These are phyloP conservation scores for Tridacna crocea DNA, from an alignment of 2,888 invertebrate species.

Conservation along the genomic window DNA sequence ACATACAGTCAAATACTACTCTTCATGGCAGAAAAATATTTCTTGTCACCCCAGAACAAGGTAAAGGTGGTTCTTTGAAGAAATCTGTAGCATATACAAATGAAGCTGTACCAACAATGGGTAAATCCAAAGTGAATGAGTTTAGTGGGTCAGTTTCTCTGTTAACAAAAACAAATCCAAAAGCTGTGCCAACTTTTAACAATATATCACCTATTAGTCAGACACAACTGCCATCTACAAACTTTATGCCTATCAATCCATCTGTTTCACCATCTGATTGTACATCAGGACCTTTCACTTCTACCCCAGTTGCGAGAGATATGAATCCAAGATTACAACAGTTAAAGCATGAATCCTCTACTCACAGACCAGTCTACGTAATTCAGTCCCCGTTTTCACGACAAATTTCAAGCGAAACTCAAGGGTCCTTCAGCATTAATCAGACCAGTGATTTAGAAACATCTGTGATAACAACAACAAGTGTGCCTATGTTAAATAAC, in stretches of 20 bases:
- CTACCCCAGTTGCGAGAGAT: slow-evolving; percentile 49
- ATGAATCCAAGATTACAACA: slow-evolving; percentile 40
- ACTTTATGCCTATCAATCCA: slow-evolving; percentile 40
- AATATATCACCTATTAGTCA: slow-evolving; percentile 59
- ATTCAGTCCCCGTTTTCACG: slow-evolving; percentile 56
- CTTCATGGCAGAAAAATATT: slow-evolving; percentile 53
- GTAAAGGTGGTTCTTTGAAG: slow-evolving; percentile 27
- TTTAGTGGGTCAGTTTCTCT: slow-evolving; percentile 26
- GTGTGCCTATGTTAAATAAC: slow-evolving; percentile 39
- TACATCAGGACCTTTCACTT: slow-evolving; percentile 41
- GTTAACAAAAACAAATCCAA: slow-evolving; percentile 48
- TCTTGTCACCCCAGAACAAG: slow-evolving; percentile 45
- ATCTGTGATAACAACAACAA: slow-evolving; percentile 12
- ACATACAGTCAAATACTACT: slow-evolving; percentile 37
- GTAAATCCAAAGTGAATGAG: slow-evolving; percentile 29
- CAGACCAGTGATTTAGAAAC: neutral
- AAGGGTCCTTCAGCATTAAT: neutral
- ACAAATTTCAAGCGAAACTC: slow-evolving; percentile 23
- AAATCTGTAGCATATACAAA: slow-evolving; percentile 50
- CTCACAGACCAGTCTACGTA: slow-evolving; percentile 58
- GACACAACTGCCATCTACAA: slow-evolving; percentile 18
- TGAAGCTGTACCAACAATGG: slow-evolving; percentile 55
- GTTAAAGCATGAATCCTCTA: slow-evolving; percentile 44
- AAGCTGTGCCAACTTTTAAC: slow-evolving; percentile 59
- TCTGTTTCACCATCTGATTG: slow-evolving; percentile 19